These are phyloP conservation scores for Lates calcarifer DNA, from an alignment of 2,113 vertebrate genomes.

Conservation along the genomic window DNA sequence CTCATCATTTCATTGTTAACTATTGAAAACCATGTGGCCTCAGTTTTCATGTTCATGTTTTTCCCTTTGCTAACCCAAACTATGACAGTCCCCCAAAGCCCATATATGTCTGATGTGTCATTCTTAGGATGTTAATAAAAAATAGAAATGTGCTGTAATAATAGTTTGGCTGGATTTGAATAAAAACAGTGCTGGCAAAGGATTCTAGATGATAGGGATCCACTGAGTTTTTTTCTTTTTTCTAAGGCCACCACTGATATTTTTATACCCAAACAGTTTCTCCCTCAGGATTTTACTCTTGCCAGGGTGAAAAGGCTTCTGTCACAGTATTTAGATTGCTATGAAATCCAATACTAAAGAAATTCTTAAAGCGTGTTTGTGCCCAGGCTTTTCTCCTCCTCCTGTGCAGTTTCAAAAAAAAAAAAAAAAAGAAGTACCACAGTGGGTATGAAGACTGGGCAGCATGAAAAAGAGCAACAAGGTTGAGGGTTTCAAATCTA, in stretches of 20 bases:
- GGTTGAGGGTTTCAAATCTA: conserved; percentile 7
- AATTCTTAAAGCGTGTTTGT: conserved; percentile 42
- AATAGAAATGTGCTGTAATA: neutral
- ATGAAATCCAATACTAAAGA: conserved; percentile 46
- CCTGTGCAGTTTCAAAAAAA: conserved; percentile 34
- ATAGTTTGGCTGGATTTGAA: neutral
- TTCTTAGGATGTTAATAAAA: neutral
- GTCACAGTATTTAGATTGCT: conserved; percentile 51
- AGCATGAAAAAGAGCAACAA: conserved; percentile 14
- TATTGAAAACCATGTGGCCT: neutral
- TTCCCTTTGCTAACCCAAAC: neutral
- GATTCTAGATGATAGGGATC: conserved; percentile 9
- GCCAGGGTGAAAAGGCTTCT: conserved; percentile 43
- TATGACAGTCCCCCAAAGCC: neutral
- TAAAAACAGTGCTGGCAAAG: neutral
- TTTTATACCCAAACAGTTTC: conserved; percentile 27
- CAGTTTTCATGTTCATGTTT: neutral
- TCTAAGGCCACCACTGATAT: conserved; percentile 17
- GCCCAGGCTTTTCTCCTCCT: conserved; percentile 15
- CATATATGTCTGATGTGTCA: neutral
- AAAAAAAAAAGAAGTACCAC: no score
- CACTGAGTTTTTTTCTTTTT: conserved; percentile 20
- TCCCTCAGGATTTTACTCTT: conserved; percentile 24
- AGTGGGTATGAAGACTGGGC: conserved; percentile 12
- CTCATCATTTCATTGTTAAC: neutral